A percentile compares a stretch with the other conserved stretches of the same genome.
phyloP scores from a whole-genome alignment of 2,888 invertebrate species.

The Lasioglossum zephyrum region DNA sequence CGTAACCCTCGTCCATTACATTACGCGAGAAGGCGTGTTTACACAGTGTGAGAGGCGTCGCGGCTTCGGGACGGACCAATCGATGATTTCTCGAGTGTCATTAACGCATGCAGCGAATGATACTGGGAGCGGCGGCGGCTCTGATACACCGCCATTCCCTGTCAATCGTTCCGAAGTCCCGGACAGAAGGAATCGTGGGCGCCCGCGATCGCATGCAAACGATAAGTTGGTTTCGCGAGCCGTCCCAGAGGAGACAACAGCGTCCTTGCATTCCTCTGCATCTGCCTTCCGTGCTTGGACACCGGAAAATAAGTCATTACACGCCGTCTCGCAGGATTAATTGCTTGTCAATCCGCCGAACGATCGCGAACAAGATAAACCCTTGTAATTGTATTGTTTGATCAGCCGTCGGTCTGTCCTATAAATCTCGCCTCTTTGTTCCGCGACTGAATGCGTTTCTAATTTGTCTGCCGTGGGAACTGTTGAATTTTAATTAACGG shows the following conservation, averaged over 20 bases:
- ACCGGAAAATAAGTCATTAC: slow-evolving; percentile 5
- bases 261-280: slow-evolving; percentile 1
- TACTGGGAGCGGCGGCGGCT: slow-evolving; percentile 53
- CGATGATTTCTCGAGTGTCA: slow-evolving; percentile 78
- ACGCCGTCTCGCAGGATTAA: not conserved
- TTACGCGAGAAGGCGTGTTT: slow-evolving; percentile 78
- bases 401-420: not conserved
- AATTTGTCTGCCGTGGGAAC: not conserved
- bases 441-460: not conserved
- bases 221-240: not conserved
- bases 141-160: slow-evolving; percentile 54
- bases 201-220: not conserved
- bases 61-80: slow-evolving; percentile 76
- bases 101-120: slow-evolving; percentile 72
- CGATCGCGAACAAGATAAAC: not conserved
- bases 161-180: slow-evolving; percentile 3
- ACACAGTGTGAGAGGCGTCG: slow-evolving; percentile 76
- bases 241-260: not conserved
- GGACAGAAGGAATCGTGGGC: slow-evolving; percentile 21
- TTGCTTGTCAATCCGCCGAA: slow-evolving; percentile 5
- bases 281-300: not conserved
- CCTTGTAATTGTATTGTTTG: not conserved
- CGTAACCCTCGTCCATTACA: slow-evolving; percentile 66
- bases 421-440: not conserved
- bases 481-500: not conserved